A percentile compares a stretch with the other conserved stretches of the same genome.
These are phyloP conservation scores for Calcarius ornatus DNA, from an alignment of 2,113 vertebrate species.

Conservation along the genomic window DNA sequence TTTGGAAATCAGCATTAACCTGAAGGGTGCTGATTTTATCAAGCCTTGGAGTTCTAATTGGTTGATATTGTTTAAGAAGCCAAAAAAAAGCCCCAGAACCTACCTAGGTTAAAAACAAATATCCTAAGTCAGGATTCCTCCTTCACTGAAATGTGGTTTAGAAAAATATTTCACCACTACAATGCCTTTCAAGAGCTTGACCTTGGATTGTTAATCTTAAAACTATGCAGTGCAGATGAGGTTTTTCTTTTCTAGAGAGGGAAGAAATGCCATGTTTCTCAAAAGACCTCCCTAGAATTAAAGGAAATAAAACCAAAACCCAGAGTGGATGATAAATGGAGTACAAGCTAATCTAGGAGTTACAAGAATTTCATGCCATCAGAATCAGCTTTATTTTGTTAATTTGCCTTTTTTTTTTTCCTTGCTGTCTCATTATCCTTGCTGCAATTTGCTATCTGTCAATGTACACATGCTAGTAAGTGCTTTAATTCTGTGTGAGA, in stretches of 20 bases:
- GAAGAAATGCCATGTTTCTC: neutral
- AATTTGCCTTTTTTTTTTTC: neutral
- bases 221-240: neutral
- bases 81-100: neutral
- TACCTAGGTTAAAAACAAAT: neutral
- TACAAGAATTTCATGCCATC: neutral
- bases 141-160: neutral
- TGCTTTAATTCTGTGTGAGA: neutral
- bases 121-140: neutral
- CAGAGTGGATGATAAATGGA: neutral
- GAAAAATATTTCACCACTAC: neutral
- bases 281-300: neutral
- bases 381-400: neutral
- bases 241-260: neutral
- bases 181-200: constrained; percentile 13
- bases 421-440: neutral
- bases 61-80: neutral
- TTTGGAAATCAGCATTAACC: neutral
- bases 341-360: neutral
- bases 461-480: neutral
- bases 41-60: neutral
- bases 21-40: neutral
- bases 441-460: neutral
- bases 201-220: constrained; percentile 7
- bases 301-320: neutral